A percentile compares a stretch with the other conserved stretches of the same genome.
phyloP scores from a whole-genome alignment of 2,113 vertebrate genomes.

The Prunella fulvescens region DNA sequence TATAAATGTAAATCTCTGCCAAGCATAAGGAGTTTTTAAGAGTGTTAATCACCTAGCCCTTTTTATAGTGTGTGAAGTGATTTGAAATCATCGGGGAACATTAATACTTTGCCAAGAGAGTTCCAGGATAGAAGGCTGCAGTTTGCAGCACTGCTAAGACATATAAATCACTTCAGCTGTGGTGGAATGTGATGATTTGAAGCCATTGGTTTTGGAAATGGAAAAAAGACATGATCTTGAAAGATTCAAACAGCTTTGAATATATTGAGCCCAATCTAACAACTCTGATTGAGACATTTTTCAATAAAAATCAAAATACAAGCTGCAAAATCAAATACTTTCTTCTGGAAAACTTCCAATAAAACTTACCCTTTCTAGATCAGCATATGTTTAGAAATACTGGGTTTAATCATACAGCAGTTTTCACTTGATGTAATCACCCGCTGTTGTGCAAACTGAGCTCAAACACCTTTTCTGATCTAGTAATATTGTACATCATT shows the following conservation, averaged over 20 bases:
- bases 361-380: neutral
- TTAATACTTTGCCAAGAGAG: neutral
- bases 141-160: neutral
- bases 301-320: slow-evolving; percentile 12
- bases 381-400: neutral
- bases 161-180: slow-evolving; percentile 15
- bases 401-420: neutral
- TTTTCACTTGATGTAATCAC: neutral
- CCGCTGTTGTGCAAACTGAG: neutral
- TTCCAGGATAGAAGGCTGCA: neutral
- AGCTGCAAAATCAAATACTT: neutral
- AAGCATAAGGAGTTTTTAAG: neutral
- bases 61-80: slow-evolving; percentile 22
- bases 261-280: neutral
- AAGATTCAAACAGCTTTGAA: neutral
- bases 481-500: neutral
- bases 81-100: neutral
- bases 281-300: neutral
- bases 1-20: slow-evolving; percentile 19
- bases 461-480: neutral
- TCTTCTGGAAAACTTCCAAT: neutral
- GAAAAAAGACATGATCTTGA: neutral
- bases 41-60: slow-evolving; percentile 14
- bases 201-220: neutral
- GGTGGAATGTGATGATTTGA: neutral